Base-by-base conservation (phyloP, 2,888 invertebrate species). In the Rhingia campestris region DNA sequence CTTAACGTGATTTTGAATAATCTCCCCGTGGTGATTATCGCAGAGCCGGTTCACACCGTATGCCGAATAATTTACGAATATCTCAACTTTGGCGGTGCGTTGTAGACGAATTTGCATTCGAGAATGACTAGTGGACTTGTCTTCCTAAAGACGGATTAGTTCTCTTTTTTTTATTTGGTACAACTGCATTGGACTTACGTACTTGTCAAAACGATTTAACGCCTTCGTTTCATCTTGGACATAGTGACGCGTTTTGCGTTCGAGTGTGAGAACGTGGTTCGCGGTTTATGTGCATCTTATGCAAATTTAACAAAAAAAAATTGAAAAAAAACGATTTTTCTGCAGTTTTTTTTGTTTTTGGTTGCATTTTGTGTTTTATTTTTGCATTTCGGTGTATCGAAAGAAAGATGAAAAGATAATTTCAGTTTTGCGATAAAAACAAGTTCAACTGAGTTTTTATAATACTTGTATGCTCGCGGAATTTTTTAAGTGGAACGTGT, bases 21-120 rank as follows among this genome's bases (percentile, higher is more conserved):
- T 75, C 64, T 56, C 58, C 66, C 67, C 45, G 32, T 58, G 74
- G 70, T 64, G 70, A 75, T 70, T 70, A 61, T 47, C 22, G 22
- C 64, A 35, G 43, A 84, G 84, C 84, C 79, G 84, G 84, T 84
- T 84, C 59, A 37, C 35, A 79, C 53, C 61, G 74, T 74, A 70
- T 70, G 69, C 79, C 74, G 84, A 84, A 70, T 79, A 69, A 74
- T 84, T 80, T 69, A 59, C 58, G 73, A 69, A 74, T 74, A 77
- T 79, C 47, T 73, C 41, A 67, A 73, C 10, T 5, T 59, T 7
- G 22, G 43, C 77, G 45, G 49, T 14, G 30, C 37, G 4, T 4
- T 49, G 22, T n/a, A n/a, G n/a, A n/a, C n/a, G 56, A 53, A 73
- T 82, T 77, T 82, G 67, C 82, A 82, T 73, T 82, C 54, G 3